These are phyloP conservation scores for Phaethornis superciliosus DNA, from an alignment of 2,113 vertebrate species.

Conservation along the genomic window DNA sequence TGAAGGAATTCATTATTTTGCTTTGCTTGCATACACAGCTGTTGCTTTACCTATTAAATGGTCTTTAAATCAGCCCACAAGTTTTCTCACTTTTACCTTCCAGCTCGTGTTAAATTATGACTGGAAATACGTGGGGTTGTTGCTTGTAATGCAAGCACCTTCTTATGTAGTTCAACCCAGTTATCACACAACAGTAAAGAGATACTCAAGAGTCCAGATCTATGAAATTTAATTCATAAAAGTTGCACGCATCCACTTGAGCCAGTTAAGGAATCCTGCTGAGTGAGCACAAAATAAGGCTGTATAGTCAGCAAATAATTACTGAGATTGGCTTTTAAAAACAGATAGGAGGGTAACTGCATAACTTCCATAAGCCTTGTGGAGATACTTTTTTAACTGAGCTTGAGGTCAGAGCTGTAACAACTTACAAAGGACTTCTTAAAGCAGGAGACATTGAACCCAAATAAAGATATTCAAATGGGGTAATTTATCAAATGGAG, in stretches of 20 bases:
- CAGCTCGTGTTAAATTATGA: background rate
- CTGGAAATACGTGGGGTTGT: background rate
- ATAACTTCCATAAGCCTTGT: background rate
- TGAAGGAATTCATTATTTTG: background rate
- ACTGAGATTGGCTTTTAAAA: background rate
- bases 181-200: background rate
- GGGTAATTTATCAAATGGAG: background rate
- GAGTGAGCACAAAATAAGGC: background rate
- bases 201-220: background rate
- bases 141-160: background rate
- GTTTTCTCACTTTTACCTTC: background rate
- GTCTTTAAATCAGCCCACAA: background rate
- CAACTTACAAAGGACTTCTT: background rate
- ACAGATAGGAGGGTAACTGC: background rate
- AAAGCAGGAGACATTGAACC: background rate
- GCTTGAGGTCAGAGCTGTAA: background rate
- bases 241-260: background rate
- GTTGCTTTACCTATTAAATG: background rate
- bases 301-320: background rate
- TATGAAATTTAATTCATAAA: background rate
- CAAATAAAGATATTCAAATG: background rate
- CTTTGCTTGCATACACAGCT: accelerated
- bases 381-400: background rate
- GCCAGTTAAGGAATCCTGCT: background rate
- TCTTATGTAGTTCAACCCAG: background rate